Evolutionary conservation across 2,797 vertebrate genomes (phyloP), one percentile per base, ranked within the genome.

Genomic region (Sebastes matsubarae): DNA sequence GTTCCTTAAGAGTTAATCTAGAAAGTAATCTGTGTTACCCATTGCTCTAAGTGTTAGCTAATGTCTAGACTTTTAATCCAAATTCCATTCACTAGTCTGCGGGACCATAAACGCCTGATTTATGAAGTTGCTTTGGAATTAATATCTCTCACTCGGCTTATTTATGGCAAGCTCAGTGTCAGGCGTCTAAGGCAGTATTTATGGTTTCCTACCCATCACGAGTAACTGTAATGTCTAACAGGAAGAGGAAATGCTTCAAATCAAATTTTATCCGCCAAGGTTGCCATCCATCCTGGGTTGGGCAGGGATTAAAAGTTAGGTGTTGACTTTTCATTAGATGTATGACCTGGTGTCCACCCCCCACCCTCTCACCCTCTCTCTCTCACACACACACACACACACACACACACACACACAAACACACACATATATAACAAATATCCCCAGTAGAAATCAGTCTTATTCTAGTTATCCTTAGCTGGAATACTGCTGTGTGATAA

Each of bases 61-160:
- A 94, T 92, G 94, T 88, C 80, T 80, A 61, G 63, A 91, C 83
- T 93, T 93, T 92, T 89, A 94, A 91, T 88, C 84, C 80, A 67
- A 82, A 68, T 86, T 88, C 79, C 77, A 87, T 89, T 80, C 80
- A 75, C 67, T 63, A 42, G 90, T 80, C 85, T 74, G 87, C 50
- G 52, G 30, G 78, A 86, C 83, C 82, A 91, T 94, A 91, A 94
- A 94, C 80, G 30, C 27, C 83, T 92, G 95, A 95, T 96, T 96
- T 95, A 96, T 94, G 92, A 90, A 86, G 92, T 94, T 86, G 89
- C 87, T 92, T 88, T 90, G 91, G 86, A 93, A 94, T 95, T 92
- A 95, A 95, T 95, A 93, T 93, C 88, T 73, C 89, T 90, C 67
- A 70, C 88, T 86, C 52, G 73, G 59, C 82, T 93, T 93, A 93